These are phyloP conservation scores for Apolygus lucorum DNA, from an alignment of 1,140 invertebrate genomes.

Conservation along the genomic window DNA sequence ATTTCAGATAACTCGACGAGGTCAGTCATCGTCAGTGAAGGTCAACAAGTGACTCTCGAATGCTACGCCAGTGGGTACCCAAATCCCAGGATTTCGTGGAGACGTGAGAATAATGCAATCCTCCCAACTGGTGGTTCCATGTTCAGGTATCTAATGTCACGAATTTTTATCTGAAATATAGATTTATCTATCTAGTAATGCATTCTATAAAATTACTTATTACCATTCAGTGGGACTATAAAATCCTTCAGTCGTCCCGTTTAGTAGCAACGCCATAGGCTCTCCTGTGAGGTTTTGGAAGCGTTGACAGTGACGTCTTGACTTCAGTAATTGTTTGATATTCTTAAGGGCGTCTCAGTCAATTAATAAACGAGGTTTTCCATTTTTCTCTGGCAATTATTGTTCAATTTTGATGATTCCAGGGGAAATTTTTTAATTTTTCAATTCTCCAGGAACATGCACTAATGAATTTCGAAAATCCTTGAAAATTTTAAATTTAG, in stretches of 20 bases:
- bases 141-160: too few species aligned
- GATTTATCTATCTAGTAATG: too few species aligned
- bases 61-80: constrained; percentile 82
- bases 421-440: too few species aligned
- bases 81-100: constrained; percentile 75
- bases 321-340: not conserved
- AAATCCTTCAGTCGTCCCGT: not conserved
- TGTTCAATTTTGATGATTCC: too few species aligned
- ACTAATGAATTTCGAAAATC: too few species aligned
- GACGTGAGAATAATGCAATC: constrained; percentile 85
- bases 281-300: too few species aligned
- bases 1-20: constrained; percentile 89
- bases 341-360: too few species aligned
- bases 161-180: too few species aligned
- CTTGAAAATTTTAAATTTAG: too few species aligned
- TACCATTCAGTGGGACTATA: not conserved
- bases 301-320: not conserved
- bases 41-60: constrained; percentile 65
- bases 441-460: too few species aligned
- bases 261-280: not conserved
- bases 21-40: constrained; percentile 73
- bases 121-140: constrained; percentile 79
- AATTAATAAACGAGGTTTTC: too few species aligned
- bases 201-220: constrained; percentile 2
- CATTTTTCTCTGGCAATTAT: too few species aligned